phyloP scores from a whole-genome alignment of 2,113 vertebrate species.

The Lota lota region DNA sequence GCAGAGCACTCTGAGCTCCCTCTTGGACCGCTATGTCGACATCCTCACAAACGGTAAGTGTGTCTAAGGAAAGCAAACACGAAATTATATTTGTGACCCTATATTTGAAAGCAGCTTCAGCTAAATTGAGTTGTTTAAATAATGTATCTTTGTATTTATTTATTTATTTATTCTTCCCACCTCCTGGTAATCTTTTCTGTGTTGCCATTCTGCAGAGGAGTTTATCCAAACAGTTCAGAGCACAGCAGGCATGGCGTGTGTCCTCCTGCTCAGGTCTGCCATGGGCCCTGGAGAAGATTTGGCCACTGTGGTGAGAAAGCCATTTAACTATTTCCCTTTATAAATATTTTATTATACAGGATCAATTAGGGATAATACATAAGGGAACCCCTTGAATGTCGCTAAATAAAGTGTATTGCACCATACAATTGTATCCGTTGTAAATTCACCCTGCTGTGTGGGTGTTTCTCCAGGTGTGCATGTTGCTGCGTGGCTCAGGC shows the following conservation, averaged over 20 bases:
- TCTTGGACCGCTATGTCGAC: conserved; percentile 78
- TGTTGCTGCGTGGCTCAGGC: conserved; percentile 68
- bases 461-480: conserved; percentile 72
- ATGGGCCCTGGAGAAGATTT: conserved; percentile 76
- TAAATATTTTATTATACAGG: no score
- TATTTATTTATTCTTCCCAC: neutral
- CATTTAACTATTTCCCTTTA: no score
- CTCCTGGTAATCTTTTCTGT: neutral
- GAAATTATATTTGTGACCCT: neutral
- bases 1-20: conserved; percentile 76
- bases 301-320: conserved; percentile 81
- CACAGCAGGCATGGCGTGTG: conserved; percentile 86
- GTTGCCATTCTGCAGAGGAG: conserved; percentile 69
- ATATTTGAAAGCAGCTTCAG: neutral
- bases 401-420: no score
- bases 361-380: no score
- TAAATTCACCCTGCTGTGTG: neutral
- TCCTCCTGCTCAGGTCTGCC: conserved; percentile 81
- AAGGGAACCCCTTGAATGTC: no score
- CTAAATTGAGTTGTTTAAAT: neutral
- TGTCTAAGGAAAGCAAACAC: no score
- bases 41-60: conserved; percentile 83
- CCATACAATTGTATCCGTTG: no score
- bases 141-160: neutral
- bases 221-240: conserved; percentile 87